Conservation (phyloP, 1,140 invertebrate genomes). For the Drosophila erecta region DNA sequence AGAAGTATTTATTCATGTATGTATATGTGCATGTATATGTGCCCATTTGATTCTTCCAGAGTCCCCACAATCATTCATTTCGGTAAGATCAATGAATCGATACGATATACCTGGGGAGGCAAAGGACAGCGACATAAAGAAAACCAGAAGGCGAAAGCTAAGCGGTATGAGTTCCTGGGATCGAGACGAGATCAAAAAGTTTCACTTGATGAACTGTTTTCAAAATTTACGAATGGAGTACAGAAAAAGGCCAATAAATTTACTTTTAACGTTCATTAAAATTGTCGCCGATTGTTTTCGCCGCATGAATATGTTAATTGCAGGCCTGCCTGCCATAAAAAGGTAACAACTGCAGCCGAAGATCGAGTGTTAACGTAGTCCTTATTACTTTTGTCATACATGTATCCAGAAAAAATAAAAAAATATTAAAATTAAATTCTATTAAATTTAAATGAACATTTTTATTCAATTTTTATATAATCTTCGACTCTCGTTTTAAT, state of each 20-base stretch:
- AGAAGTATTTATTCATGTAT: constrained; percentile 16
- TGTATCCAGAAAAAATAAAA: too few relatives aligned
- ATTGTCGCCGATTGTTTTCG: constrained; percentile 69
- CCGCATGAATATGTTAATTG: constrained; percentile 77
- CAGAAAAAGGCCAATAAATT: constrained; percentile 57
- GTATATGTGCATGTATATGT: constrained; percentile 17
- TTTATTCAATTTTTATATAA: too few relatives aligned
- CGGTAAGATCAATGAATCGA: constrained; percentile 81
- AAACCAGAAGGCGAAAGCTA: constrained; percentile 34
- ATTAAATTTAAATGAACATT: too few relatives aligned
- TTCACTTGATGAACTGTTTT: constrained; percentile 73
- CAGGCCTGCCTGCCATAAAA: background rate
- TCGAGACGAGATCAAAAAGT: constrained; percentile 17
- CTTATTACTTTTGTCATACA: too few relatives aligned
- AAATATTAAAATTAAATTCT: too few relatives aligned
- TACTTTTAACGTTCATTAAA: constrained; percentile 65
- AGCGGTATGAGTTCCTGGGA: constrained; percentile 27
- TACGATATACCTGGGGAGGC: constrained; percentile 56
- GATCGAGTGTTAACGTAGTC: too few relatives aligned
- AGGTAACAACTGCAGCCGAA: background rate
- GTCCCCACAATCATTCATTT: constrained; percentile 76
- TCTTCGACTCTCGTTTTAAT: too few relatives aligned
- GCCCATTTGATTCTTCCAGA: constrained; percentile 54
- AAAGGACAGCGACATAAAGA: constrained; percentile 64
- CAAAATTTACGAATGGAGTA: constrained; percentile 55